A percentile compares a stretch with the other conserved stretches of the same genome.
These are phyloP conservation scores for Cephus spinipes DNA, from an alignment of 2,888 invertebrate genomes.

Conservation along the genomic window DNA sequence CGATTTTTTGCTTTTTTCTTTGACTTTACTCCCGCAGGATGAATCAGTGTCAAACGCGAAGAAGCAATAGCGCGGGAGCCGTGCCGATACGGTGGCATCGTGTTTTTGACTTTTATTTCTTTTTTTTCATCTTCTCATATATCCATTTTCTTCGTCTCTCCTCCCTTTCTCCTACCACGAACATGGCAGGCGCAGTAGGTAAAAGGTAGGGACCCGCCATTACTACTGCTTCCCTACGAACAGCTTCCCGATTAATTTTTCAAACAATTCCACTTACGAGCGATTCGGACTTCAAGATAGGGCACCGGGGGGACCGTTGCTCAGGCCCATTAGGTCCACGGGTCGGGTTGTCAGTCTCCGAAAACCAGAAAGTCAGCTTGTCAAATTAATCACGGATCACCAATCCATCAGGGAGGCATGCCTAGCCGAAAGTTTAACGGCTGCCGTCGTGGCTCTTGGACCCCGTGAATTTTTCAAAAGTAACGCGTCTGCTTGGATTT, in stretches of 20 bases:
- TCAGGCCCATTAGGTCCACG: slow-evolving; percentile 52
- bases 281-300: slow-evolving; percentile 46
- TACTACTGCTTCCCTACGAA: not conserved
- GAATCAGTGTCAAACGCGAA: not conserved
- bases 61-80: not conserved
- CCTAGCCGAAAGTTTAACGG: slow-evolving; percentile 43
- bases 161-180: not conserved
- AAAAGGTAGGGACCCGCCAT: not conserved
- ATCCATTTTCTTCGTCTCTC: not conserved
- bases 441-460: not conserved
- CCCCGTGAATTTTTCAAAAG: not conserved
- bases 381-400: slow-evolving; percentile 68
- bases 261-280: slow-evolving; percentile 39
- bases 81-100: slow-evolving; percentile 14
- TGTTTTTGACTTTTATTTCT: slow-evolving; percentile 13
- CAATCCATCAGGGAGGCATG: slow-evolving; percentile 66
- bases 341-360: slow-evolving; percentile 49
- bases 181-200: not conserved
- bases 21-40: not conserved
- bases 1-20: not conserved
- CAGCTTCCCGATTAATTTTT: slow-evolving; percentile 51
- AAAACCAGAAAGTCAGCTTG: slow-evolving; percentile 68
- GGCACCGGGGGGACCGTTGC: slow-evolving; percentile 21
- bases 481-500: not conserved
- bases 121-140: slow-evolving; percentile 5